Evolutionary conservation across 2,113 vertebrate genomes (phyloP), one percentile per base, ranked within the genome.

Genomic region (Mus musculus): DNA sequence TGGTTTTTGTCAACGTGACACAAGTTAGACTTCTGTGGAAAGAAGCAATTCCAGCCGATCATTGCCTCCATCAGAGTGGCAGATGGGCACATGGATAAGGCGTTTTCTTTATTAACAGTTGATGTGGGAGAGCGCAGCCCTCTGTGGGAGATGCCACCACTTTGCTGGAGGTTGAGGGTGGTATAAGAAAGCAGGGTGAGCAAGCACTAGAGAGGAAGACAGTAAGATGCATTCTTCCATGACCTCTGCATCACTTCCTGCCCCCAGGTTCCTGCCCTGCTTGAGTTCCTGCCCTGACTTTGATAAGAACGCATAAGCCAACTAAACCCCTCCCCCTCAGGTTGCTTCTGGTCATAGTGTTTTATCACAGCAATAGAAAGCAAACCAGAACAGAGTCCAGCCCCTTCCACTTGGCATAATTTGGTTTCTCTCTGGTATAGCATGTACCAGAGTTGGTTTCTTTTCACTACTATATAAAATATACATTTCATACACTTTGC

Each of bases 381-480:
- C 56, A 28, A 61, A 61, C 80, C 26, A 82, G 36, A 54, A 36
- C 13, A 84, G 80, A 84, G 56, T 28, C 28, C 78, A 52, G 76
- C 24, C 65, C 87, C 28, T 95, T 89, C 84, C 13, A 76, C 5
- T 72, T 65, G 75, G 42, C 42, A 71, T 33, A 54, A 36, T 86
- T 96, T 85, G 52, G 10, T 71, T 93, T 89, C 67, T 69, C 12
- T 78, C 14, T 81, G 22, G 54, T 80, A 5, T 46, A 54, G 19
- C 22, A 52, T 54, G 11, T 39, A 80, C 77, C 71, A 93, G 22
- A 85, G 33, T 46, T 84, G 69, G 11, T 52, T 65, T 67, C 13
- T 80, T 90, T 76, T 89, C 39, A 11, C 28, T 91, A 14, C 42
- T 86, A 91, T 93, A 86, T 75, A 73, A 73, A 90, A 77, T 87